Conservation (phyloP, 2,113 vertebrate genomes). For the Tenrec ecaudatus region DNA sequence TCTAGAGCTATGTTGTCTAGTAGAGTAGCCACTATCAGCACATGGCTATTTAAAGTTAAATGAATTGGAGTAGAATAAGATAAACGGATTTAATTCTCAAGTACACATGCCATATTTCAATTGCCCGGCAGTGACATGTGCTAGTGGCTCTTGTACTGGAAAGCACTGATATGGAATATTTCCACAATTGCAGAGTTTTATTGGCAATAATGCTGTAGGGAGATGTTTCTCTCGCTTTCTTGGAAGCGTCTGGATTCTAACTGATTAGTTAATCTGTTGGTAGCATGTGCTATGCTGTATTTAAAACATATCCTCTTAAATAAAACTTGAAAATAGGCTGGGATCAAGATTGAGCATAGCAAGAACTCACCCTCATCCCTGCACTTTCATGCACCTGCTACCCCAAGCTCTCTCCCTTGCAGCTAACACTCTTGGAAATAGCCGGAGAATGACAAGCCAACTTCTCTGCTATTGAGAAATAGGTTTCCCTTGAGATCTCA, state of each 20-base stretch:
- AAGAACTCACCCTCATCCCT: fast-evolving
- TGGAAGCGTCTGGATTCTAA: neutral
- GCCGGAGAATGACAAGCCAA: conserved; percentile 6
- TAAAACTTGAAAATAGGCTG: neutral
- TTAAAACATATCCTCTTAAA: conserved; percentile 1
- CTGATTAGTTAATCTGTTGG: neutral
- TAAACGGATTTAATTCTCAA: neutral
- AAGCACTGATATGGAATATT: neutral
- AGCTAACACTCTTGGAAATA: conserved; percentile 1
- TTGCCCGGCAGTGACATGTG: neutral
- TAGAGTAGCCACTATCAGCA: neutral
- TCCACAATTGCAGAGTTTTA: neutral
- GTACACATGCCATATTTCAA: neutral
- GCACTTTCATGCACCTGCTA: neutral
- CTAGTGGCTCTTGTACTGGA: neutral
- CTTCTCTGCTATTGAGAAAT: neutral
- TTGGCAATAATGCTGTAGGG: neutral
- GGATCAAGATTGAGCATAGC: neutral
- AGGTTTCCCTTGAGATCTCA: conserved; percentile 39
- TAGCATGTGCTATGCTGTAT: neutral
- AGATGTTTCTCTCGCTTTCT: neutral
- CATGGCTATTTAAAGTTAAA: neutral
- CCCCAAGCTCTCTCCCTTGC: neutral
- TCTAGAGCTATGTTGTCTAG: neutral
- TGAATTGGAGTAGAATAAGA: neutral